phyloP scores from a whole-genome alignment of 2,888 invertebrate species.

The Pammene aurita region DNA sequence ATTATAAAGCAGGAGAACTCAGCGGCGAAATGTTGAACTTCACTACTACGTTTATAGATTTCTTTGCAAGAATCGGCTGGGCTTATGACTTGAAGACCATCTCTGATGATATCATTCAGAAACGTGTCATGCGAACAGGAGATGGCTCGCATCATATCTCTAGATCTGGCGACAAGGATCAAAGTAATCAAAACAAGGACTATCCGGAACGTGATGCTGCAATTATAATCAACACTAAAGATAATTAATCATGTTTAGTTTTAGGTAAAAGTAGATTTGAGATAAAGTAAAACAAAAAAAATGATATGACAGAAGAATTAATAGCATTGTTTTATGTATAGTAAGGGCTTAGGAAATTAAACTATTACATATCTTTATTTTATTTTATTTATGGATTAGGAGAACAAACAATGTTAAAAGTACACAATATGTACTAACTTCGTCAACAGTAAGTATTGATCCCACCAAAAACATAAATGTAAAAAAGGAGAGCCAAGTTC shows the following conservation, averaged over 20 bases:
- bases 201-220: constrained; percentile 82
- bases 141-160: constrained; percentile 89
- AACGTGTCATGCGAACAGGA: constrained; percentile 88
- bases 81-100: constrained; percentile 94
- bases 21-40: constrained; percentile 88
- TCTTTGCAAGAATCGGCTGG: constrained; percentile 92
- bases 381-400: too few relatives aligned
- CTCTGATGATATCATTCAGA: constrained; percentile 86
- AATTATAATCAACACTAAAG: constrained; percentile 82
- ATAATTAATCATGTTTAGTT: constrained; percentile 73
- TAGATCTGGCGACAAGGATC: constrained; percentile 91
- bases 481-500: too few relatives aligned
- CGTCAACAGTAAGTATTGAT: too few relatives aligned
- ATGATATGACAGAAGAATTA: too few relatives aligned
- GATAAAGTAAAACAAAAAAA: too few relatives aligned
- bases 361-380: too few relatives aligned
- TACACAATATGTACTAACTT: too few relatives aligned
- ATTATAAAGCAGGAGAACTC: constrained; percentile 92
- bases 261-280: too few relatives aligned
- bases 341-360: too few relatives aligned
- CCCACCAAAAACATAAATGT: too few relatives aligned
- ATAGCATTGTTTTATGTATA: too few relatives aligned
- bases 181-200: constrained; percentile 77
- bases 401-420: too few relatives aligned
- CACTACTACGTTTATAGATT: constrained; percentile 90